Conservation (phyloP, 2,888 invertebrate genomes). For the Autographa gamma region DNA sequence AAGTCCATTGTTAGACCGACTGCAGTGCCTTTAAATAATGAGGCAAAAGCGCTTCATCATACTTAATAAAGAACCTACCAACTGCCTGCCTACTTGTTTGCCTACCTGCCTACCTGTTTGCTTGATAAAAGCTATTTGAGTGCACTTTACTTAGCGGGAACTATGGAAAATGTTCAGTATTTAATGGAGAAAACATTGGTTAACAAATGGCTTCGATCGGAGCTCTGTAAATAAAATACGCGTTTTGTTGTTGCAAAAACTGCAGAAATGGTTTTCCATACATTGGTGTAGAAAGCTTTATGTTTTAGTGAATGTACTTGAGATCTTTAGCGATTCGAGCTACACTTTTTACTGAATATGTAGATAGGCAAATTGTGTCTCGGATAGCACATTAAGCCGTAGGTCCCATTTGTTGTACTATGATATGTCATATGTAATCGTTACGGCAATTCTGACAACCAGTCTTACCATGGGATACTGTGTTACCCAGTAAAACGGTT, state of each 20-base stretch:
- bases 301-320: not conserved
- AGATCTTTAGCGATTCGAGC: not conserved
- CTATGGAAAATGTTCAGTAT: slow-evolving; percentile 28
- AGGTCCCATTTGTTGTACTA: no score
- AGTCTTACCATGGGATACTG: no score
- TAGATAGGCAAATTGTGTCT: no score
- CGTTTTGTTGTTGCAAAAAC: not conserved
- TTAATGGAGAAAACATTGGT: slow-evolving; percentile 37
- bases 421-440: no score
- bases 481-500: no score
- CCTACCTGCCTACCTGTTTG: not conserved
- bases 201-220: slow-evolving; percentile 6
- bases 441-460: no score
- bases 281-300: no score
- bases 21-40: not conserved
- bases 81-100: not conserved
- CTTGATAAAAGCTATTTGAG: slow-evolving; percentile 40
- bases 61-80: slow-evolving; percentile 38
- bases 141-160: slow-evolving; percentile 31
- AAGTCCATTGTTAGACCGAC: not conserved
- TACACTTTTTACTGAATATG: not conserved
- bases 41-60: not conserved
- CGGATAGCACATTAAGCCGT: no score
- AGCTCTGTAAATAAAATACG: not conserved
- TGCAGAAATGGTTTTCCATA: not conserved